Percentiles rank a stretch among this genome's conserved stretches.
phyloP scores from a whole-genome alignment of 2,113 vertebrate genomes.

The Tylochromis polylepis region DNA sequence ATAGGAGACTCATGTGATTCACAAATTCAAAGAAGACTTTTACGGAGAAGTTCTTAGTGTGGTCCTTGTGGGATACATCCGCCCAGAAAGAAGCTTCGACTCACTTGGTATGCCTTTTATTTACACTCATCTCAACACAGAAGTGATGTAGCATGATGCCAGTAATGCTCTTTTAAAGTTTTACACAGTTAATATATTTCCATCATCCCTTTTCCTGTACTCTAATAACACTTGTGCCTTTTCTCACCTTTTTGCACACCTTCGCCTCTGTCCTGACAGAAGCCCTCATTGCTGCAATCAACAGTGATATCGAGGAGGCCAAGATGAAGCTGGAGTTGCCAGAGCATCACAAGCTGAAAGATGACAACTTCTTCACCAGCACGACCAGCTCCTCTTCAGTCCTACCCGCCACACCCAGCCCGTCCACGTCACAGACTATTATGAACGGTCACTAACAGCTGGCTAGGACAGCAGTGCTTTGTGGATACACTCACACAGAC shows the following conservation, averaged over 20 bases:
- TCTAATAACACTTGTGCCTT: not conserved
- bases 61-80: constrained; percentile 88
- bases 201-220: not conserved
- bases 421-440: constrained; percentile 65
- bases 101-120: constrained; percentile 78
- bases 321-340: constrained; percentile 83
- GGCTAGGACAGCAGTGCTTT: constrained; percentile 4
- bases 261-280: constrained; percentile 65
- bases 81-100: constrained; percentile 87
- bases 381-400: constrained; percentile 22
- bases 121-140: not conserved
- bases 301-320: constrained; percentile 88
- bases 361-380: constrained; percentile 85
- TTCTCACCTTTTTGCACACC: not conserved
- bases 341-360: constrained; percentile 83
- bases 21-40: constrained; percentile 93
- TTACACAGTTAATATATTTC: not conserved
- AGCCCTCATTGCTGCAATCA: constrained; percentile 87
- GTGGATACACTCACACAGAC: not conserved
- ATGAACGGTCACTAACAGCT: constrained; percentile 79
- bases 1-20: constrained; percentile 94
- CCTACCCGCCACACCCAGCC: not conserved
- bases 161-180: not conserved
- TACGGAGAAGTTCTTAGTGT: constrained; percentile 90
- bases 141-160: not conserved